Conservation (phyloP, 2,113 vertebrate species). For the Sisor rabdophorus region DNA sequence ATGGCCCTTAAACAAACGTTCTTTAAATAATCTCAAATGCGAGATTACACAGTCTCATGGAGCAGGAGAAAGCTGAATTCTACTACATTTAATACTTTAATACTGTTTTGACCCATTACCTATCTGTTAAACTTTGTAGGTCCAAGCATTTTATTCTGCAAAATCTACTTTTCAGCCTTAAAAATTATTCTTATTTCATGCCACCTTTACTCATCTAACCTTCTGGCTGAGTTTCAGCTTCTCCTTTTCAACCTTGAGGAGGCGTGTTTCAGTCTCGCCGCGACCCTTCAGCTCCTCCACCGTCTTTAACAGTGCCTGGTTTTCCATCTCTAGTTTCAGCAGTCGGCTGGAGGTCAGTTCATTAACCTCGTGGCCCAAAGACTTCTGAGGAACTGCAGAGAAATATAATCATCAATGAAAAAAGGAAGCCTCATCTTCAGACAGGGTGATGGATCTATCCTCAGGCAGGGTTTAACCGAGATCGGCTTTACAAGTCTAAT, state of each 20-base stretch:
- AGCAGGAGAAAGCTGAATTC: background rate
- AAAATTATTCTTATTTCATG: background rate
- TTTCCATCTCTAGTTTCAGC: slow-evolving; percentile 95
- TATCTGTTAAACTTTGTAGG: slow-evolving; percentile 33
- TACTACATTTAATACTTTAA: slow-evolving; percentile 40
- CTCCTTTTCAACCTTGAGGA: slow-evolving; percentile 83
- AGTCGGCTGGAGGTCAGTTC: slow-evolving; percentile 91
- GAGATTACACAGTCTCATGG: background rate
- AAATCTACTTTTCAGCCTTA: background rate
- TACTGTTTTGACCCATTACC: slow-evolving; percentile 35
- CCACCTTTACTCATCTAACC: slow-evolving; percentile 60
- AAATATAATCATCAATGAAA: background rate
- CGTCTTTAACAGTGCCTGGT: slow-evolving; percentile 88
- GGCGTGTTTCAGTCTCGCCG: slow-evolving; percentile 69
- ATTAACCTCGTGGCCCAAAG: slow-evolving; percentile 91
- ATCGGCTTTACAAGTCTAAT: slow-evolving; percentile 61
- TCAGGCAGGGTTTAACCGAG: slow-evolving; percentile 54
- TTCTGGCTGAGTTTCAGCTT: slow-evolving; percentile 86
- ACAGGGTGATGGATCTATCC: slow-evolving; percentile 3
- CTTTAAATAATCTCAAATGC: slow-evolving; percentile 16
- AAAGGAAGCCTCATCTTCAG: background rate
- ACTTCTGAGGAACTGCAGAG: slow-evolving; percentile 83
- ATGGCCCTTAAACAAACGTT: slow-evolving; percentile 8
- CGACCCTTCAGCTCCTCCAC: slow-evolving; percentile 83
- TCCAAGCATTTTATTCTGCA: slow-evolving; percentile 49